Percentiles rank a stretch among this genome's conserved stretches.
These are phyloP conservation scores for Drosophila sturtevanti DNA, from an alignment of 1,140 invertebrate species.

Conservation along the genomic window DNA sequence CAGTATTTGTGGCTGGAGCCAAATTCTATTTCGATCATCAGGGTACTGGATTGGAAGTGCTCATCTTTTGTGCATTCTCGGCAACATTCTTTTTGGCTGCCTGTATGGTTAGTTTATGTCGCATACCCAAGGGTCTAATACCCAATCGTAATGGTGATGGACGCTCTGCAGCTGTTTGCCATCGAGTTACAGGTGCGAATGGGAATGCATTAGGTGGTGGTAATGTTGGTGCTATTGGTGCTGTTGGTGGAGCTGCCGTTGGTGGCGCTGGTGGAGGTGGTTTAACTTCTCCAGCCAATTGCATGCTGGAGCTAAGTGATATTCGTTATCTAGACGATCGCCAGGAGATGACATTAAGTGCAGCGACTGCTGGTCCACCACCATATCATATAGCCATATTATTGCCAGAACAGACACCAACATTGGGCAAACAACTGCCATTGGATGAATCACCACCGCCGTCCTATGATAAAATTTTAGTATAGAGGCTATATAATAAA, in stretches of 20 bases:
- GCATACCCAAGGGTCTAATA: conserved; percentile 72
- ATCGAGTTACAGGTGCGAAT: conserved; percentile 41
- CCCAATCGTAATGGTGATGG: conserved; percentile 38
- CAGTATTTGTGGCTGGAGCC: conserved; percentile 86
- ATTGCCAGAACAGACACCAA: conserved; percentile 83
- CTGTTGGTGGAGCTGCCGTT: conserved; percentile 23
- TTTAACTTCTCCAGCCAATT: conserved; percentile 26
- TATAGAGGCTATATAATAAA: conserved; percentile 53
- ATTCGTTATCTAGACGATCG: conserved; percentile 59
- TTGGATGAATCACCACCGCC: conserved; percentile 85
- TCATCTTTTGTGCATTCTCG: conserved; percentile 86
- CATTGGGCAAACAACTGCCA: conserved; percentile 70
- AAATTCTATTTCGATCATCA: conserved; percentile 88
- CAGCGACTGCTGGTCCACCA: conserved; percentile 81
- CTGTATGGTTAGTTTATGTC: conserved; percentile 85
- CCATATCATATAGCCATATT: conserved; percentile 86
- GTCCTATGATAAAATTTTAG: conserved; percentile 85
- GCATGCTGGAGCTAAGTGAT: conserved; percentile 56
- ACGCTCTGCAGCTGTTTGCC: conserved; percentile 55
- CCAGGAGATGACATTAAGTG: conserved; percentile 34
- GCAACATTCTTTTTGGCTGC: conserved; percentile 86
- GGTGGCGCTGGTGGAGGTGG: not conserved
- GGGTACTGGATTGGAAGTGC: conserved; percentile 86
- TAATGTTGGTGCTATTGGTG: conserved; percentile 45
- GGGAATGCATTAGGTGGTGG: not conserved